Evolutionary conservation across 2,797 vertebrate species (phyloP), one percentile per base, ranked within the genome.

Genomic region (Gadopsis marmoratus): DNA sequence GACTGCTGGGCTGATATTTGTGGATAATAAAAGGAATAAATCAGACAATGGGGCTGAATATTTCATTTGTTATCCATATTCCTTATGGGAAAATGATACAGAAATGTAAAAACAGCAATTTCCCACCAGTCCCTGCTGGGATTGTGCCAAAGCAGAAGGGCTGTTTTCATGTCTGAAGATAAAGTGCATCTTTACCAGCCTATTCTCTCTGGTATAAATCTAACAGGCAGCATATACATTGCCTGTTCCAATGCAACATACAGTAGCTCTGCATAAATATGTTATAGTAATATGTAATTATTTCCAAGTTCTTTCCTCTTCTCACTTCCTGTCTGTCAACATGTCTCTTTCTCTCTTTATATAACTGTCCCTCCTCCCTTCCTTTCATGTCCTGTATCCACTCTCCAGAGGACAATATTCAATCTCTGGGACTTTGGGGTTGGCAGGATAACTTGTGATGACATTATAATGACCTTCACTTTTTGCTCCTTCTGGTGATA

Each of bases 21-120:
- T 65, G 92, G 95, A 95, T 94, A 94, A 95, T 95, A 96, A 95
- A 95, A 95, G 91, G 95, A 96, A 96, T 95, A 96, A 96, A 97
- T 97, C 96, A 96, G 95, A 96, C 96, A 95, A 95, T 91, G 90
- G 93, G 93, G 87, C 94, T 92, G 94, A 96, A 92, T 97, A 95
- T 97, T 97, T 95, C 95, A 97, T 97, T 97, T 97, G 95, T 96
- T 97, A 96, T 95, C 95, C 89, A 92, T 94, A 96, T 95, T 96
- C 95, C 96, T 97, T 96, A 89, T 95, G 95, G 96, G 95, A 95
- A 94, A 95, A 93, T 93, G 90, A 95, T 92, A 93, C 94, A 95
- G 91, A 96, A 96, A 96, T 92, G 92, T 94, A 95, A 96, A 96
- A 95, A 94, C 91, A 93, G 94, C 95, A 96, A 95, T 95, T 96